Base-by-base conservation (phyloP, 2,888 invertebrate species). In the Eudasyphora cyanicolor region DNA sequence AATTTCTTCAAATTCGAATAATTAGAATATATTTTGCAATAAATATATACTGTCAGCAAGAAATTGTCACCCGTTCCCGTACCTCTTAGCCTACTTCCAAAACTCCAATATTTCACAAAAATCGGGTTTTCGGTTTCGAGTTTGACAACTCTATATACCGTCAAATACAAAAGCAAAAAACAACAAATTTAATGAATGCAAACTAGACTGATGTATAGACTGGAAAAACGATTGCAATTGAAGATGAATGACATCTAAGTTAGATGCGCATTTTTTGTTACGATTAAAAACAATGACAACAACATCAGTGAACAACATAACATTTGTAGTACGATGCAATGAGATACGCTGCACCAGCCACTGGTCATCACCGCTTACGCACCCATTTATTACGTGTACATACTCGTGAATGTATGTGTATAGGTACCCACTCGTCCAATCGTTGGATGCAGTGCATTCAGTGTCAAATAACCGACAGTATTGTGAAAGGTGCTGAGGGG, bases 191-290 rank as follows among this genome's bases (percentile, higher is more conserved):
- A 21, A 51, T 21, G 12, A 57, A 57, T 57, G 57, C 57, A 57
- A 57, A 57, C 57, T 57, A 57, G 27, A 24, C 57, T 24, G 57
- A 10, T 38, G 38, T 8, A 21, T 6, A 38, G 38, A 29, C 51
- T 24, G 38, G 42, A n/a, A 8, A 12, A 2, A 24, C 0, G 21
- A 67, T 42, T 42, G 21, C 67, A 42, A 42, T 84, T 76, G 49
- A 57, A 75, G 64, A 51, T 81, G 76, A 81, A 67, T 73, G 71
- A 57, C 78, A 73, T 71, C 77, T 84, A 76, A 78, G 69, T 57
- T 71, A 71, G 74, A 71, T 64, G 80, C 35, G 21, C 70, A 57
- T 62, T 71, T 71, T n/a, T 32, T 32, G 32, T 32, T 32, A 8
- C 45, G 45, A 45, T 5, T 8, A 32, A 32, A 4, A 32, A 32